Evolutionary conservation across 2,113 vertebrate species (phyloP).

Genomic region (Cranoglanis bouderius): DNA sequence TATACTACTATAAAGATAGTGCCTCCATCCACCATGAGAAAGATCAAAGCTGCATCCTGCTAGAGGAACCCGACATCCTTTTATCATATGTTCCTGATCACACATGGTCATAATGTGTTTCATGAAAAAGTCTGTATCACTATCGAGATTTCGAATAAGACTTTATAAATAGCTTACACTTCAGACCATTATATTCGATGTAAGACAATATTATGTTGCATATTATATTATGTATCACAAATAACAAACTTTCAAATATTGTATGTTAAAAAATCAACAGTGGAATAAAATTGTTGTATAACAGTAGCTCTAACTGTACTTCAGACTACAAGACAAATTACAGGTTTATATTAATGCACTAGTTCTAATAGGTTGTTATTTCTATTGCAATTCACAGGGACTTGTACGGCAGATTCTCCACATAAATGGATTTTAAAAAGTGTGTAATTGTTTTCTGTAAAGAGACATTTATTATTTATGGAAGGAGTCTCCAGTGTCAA

Average conservation of each 20-base stretch:
- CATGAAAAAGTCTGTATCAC: background rate
- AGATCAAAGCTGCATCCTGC: background rate
- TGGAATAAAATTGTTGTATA: background rate
- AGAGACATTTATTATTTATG: background rate
- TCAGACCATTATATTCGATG: background rate
- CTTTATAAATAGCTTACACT: background rate
- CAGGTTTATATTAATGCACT: background rate
- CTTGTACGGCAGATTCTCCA: background rate
- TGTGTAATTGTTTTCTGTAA: background rate
- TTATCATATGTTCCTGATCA: background rate
- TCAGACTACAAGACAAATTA: background rate
- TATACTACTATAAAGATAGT: too few species aligned
- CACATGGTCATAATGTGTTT: background rate
- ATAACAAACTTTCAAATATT: background rate
- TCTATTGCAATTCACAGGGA: background rate
- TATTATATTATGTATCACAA: too few species aligned
- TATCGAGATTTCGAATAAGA: background rate
- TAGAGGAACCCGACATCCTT: background rate
- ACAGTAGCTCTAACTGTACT: background rate
- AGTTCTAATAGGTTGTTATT: background rate
- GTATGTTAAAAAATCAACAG: background rate
- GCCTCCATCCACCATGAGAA: background rate
- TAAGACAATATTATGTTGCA: background rate
- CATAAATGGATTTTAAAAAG: background rate
- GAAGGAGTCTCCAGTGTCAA: background rate